Evolutionary conservation across 2,797 vertebrate species (phyloP), one percentile per base, ranked within the genome.

Genomic region (Schizopygopsis pylzovi): DNA sequence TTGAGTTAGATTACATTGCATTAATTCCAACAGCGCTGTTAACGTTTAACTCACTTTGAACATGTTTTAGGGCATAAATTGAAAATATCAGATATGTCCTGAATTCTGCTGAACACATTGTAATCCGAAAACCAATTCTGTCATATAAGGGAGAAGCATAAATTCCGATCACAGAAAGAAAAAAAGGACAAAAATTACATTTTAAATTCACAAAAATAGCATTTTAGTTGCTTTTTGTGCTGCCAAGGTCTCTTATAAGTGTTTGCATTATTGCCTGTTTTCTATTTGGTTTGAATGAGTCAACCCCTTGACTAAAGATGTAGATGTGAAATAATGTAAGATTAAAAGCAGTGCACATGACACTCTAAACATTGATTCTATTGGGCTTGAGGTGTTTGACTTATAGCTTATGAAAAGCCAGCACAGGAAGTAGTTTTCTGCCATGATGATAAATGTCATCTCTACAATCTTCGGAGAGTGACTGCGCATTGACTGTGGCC

Each of bases 401-500:
- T 81, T 82, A 43, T 20, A n/a, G 47, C 54, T 81, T 65, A 25
- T 78, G 63, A 65, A 68, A 28, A 70, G 43, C 43, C 43, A 76
- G 76, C 77, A 20, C 77, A 68, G 71, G 63, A 86, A 81, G 77
- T 81, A 63, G 68, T 63, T 86, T 56, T 75, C 61, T 81, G 37
- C 13, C 37, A 45, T 18, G 8, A 28, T 84, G 82, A 88, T 75
- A 81, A 86, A 86, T 88, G 76, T 39, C 81, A 71, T 47, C 43
- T 72, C 41, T 47, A 18, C 52, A 72, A 52, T 43, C 63, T 54
- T 33, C 39, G 28, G 22, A 78, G 56, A 73, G 65, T 37, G 77
- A 28, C 49, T 33, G 25, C 6, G 25, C 41, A 78, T 41, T 52
- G 77, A 39, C 61, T 10, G 15, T 43, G 71, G 49, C n/a, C 6